Conservation (phyloP, 2,113 vertebrate species). For the Toxotes chatareus region DNA sequence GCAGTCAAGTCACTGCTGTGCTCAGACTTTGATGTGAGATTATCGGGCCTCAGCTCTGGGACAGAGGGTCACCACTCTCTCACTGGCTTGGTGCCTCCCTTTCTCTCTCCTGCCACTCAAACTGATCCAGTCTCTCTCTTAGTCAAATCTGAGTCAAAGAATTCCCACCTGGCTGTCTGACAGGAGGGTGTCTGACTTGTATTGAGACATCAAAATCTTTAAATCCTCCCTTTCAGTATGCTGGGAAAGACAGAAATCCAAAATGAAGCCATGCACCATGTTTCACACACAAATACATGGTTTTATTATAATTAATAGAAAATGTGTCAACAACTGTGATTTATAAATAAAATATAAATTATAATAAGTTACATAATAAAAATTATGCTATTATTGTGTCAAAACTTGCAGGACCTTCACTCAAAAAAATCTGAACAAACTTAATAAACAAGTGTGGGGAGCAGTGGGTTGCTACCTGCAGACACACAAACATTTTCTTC, state of each 20-base stretch:
- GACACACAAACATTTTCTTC: too few species aligned
- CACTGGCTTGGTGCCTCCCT: slow-evolving; percentile 40
- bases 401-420: too few species aligned
- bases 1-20: slow-evolving; percentile 49
- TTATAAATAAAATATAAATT: too few species aligned
- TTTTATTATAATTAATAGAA: not conserved
- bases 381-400: too few species aligned
- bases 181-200: slow-evolving; percentile 21
- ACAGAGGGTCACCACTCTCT: slow-evolving; percentile 70
- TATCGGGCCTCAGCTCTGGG: slow-evolving; percentile 66
- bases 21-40: slow-evolving; percentile 79
- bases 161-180: slow-evolving; percentile 58
- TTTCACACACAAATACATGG: slow-evolving; percentile 1
- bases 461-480: too few species aligned
- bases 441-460: too few species aligned
- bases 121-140: slow-evolving; percentile 48
- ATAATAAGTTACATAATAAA: too few species aligned
- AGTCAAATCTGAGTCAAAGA: slow-evolving; percentile 52
- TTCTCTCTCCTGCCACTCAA: slow-evolving; percentile 44
- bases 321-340: not conserved
- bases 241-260: not conserved
- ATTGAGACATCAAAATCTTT: slow-evolving; percentile 61
- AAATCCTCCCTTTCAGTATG: slow-evolving; percentile 62
- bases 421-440: too few species aligned
- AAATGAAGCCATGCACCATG: slow-evolving; percentile 11